Base-by-base conservation (phyloP, 2,797 vertebrate species). In the Clarias pachynema region DNA sequence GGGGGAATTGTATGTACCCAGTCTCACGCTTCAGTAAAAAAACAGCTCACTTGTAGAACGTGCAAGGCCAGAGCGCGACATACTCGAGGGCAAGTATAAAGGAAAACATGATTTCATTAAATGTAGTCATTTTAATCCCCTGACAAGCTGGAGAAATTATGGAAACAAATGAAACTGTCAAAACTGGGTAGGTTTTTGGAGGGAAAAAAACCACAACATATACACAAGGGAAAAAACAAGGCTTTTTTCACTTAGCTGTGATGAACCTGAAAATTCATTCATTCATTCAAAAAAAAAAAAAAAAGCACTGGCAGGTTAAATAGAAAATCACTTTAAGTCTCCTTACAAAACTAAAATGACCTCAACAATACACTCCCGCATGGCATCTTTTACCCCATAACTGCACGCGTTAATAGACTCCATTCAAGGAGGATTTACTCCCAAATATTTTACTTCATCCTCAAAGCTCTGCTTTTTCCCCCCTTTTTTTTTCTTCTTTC, bases 1-100 rank as follows among this genome's bases (percentile, higher is more conserved):
- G 34, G 66, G 22, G 44, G 74, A 85, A 77, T 83, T 72, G 37
- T 84, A 83, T 86, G 84, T 44, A 86, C 26, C 82, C 88, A 79
- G 85, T 49, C 72, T 29, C n/a, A 87, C 26, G 57, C 89, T 89
- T 90, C 69, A 90, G 90, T 86, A 81, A 88, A 79, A 91, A 90
- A 89, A 82, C 26, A 82, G 62, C 59, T 86, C 82, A 89, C 91
- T 90, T 82, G 89, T 87, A 88, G 53, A 87, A 85, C 84, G 84
- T 84, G 83, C 84, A 49, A 22, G 22, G 63, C 79, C 60, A 73
- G 72, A 85, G 62, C 84, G 68, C 77, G 84, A 70, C 83, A 88
- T 91, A 89, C 85, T 70, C 37, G 88, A 89, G 88, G 90, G 79
- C 81, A 79, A 69, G 85, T 80, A 57, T 69, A 87, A 82, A 66